A percentile compares a stretch with the other conserved stretches of the same genome.
These are phyloP conservation scores for Rafetus swinhoei DNA, from an alignment of 2,113 vertebrate genomes.

Conservation along the genomic window DNA sequence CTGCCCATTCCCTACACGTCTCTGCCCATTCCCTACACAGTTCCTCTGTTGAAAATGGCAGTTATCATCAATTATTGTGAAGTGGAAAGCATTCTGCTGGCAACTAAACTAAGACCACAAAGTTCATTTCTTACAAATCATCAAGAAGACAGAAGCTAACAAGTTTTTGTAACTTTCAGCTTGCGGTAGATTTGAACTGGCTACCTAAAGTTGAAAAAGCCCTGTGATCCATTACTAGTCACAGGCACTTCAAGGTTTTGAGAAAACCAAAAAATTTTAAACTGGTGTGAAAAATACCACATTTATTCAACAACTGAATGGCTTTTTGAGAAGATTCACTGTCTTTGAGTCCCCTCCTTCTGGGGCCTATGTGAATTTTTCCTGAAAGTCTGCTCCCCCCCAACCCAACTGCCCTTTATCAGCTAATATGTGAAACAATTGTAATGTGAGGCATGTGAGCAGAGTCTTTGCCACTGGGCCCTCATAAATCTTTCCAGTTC, in stretches of 20 bases:
- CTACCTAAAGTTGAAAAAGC: conserved; percentile 15
- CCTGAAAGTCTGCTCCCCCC: conserved; percentile 57
- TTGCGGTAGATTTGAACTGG: conserved; percentile 24
- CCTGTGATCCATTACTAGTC: conserved; percentile 59
- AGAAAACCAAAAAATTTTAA: conserved; percentile 52
- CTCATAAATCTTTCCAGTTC: conserved; percentile 88
- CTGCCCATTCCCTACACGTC: no score
- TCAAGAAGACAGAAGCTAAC: conserved; percentile 9
- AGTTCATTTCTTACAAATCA: conserved; percentile 38
- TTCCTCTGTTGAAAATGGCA: background rate
- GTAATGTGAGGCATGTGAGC: conserved; percentile 80
- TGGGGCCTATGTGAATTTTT: conserved; percentile 51
- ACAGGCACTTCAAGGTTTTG: conserved; percentile 70
- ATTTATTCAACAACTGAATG: conserved; percentile 69
- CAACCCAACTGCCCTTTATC: conserved; percentile 69
- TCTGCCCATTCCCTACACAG: background rate
- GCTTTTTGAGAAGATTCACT: conserved; percentile 61
- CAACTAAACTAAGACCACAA: conserved; percentile 16
- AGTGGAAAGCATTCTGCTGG: background rate
- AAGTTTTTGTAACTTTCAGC: conserved; percentile 14
- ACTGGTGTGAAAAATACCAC: conserved; percentile 55
- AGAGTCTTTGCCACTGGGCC: conserved; percentile 84
- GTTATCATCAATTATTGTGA: background rate
- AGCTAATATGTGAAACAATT: conserved; percentile 79
- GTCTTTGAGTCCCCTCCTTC: conserved; percentile 34